phyloP scores from a whole-genome alignment of 2,797 vertebrate species.

The Nannoperca australis region DNA sequence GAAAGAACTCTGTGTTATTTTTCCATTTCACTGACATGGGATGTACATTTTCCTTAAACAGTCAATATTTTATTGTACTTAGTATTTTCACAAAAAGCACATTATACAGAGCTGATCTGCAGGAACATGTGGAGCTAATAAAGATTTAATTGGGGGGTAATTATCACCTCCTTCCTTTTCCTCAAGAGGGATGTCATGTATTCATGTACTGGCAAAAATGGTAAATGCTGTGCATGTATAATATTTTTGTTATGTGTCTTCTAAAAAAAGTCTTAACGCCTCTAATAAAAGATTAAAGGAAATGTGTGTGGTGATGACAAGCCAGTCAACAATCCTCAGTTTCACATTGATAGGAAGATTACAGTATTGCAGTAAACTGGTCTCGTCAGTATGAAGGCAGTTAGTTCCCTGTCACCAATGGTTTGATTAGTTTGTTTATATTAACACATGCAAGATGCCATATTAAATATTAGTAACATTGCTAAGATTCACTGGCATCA shows the following conservation, averaged over 20 bases:
- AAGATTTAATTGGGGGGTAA: conserved; percentile 9
- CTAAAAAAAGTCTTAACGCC: conserved; percentile 30
- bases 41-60: conserved; percentile 58
- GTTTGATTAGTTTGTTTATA: conserved; percentile 18
- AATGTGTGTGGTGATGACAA: conserved; percentile 9
- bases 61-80: conserved; percentile 65
- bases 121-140: conserved; percentile 21
- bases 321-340: neutral
- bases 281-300: conserved; percentile 10
- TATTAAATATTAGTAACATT: conserved; percentile 10
- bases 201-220: conserved; percentile 29
- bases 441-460: conserved; percentile 24
- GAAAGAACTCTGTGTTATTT: conserved; percentile 49
- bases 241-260: conserved; percentile 51
- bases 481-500: conserved; percentile 1
- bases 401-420: conserved; percentile 6
- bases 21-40: conserved; percentile 44
- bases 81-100: conserved; percentile 68
- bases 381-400: neutral
- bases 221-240: conserved; percentile 53
- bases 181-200: conserved; percentile 7
- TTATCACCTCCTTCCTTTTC: conserved; percentile 14
- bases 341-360: neutral
- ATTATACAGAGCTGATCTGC: conserved; percentile 47
- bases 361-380: conserved; percentile 4